Evolutionary conservation across 2,888 invertebrate species (phyloP).

Genomic region (Nephrotoma guestfalica): DNA sequence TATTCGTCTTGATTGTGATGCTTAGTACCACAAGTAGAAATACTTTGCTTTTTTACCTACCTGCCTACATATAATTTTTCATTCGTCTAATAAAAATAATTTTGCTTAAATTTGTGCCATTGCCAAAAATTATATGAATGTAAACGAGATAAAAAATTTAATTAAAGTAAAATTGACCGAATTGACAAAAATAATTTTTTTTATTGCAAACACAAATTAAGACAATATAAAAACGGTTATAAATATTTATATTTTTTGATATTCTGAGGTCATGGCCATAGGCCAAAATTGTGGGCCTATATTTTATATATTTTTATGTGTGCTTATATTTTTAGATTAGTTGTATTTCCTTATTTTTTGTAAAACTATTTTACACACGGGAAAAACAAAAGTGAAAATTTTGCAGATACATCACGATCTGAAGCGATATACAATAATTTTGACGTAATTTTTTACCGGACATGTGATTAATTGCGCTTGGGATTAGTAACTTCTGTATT

Average conservation of each 20-base stretch:
- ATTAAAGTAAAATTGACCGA: neutral
- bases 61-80: neutral
- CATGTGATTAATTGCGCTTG: neutral
- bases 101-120: neutral
- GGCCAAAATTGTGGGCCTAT: neutral
- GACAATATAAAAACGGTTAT: neutral
- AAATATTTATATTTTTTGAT: neutral
- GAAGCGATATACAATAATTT: neutral
- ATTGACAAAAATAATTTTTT: neutral
- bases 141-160: neutral
- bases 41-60: neutral
- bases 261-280: neutral
- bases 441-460: neutral
- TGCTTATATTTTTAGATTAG: neutral
- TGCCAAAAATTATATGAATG: neutral
- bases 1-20: too few species aligned
- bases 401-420: neutral
- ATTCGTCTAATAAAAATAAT: neutral
- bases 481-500: neutral
- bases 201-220: neutral
- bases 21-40: neutral
- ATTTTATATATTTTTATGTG: neutral
- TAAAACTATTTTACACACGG: neutral
- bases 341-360: neutral
- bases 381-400: neutral